Conservation (phyloP, 2,888 invertebrate genomes). For the Scaeva pyrastri region DNA sequence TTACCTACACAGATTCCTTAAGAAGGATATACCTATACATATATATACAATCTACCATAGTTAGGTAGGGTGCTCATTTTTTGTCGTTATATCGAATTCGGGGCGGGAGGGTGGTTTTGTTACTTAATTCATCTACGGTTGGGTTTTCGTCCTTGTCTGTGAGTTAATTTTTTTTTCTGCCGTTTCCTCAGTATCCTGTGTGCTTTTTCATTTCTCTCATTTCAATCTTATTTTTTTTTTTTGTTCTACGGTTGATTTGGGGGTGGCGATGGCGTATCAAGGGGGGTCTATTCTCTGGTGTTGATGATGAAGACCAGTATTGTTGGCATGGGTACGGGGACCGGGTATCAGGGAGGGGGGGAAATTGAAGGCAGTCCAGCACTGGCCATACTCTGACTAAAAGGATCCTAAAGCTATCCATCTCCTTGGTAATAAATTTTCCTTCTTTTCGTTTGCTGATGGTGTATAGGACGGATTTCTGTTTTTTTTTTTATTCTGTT, state of each 20-base stretch:
- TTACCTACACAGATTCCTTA: conserved; percentile 45
- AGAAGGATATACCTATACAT: too few species aligned
- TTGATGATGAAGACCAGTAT: conserved; percentile 56
- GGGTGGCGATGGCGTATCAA: conserved; percentile 21
- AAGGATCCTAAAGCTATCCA: conserved; percentile 76
- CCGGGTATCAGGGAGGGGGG: neutral
- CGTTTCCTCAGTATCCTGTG: conserved; percentile 44
- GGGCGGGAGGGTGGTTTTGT: conserved; percentile 58
- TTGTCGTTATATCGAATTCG: neutral
- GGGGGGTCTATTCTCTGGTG: conserved; percentile 45
- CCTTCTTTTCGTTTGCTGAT: conserved; percentile 64
- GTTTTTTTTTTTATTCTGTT: conserved; percentile 10
- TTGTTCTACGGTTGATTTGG: conserved; percentile 68
- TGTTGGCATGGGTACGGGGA: neutral
- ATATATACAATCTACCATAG: neutral
- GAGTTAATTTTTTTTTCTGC: conserved; percentile 53
- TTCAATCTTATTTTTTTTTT: conserved; percentile 51
- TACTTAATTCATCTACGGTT: conserved; percentile 75
- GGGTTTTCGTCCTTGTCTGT: conserved; percentile 71
- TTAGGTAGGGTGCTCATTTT: neutral
- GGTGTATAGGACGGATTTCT: conserved; percentile 21
- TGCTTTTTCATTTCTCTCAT: conserved; percentile 74
- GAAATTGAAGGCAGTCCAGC: conserved; percentile 69
- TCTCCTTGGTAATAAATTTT: conserved; percentile 76
- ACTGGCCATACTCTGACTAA: conserved; percentile 73